Percentiles rank a stretch among this genome's conserved stretches.
Conservation (phyloP, 2,888 invertebrate genomes). For the Gryllus longicercus region DNA sequence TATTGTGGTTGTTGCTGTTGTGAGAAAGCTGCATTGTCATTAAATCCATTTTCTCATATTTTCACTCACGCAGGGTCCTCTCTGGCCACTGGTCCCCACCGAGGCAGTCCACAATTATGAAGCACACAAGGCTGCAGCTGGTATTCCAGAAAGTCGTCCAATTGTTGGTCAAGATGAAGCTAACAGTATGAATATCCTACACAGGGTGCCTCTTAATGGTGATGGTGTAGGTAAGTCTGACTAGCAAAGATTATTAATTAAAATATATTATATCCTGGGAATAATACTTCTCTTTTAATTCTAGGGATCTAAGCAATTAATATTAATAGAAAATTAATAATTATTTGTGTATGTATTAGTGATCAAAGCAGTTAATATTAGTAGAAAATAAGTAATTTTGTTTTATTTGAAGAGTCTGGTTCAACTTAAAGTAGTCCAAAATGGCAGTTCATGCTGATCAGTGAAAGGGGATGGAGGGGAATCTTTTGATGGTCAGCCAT, state of each 20-base stretch:
- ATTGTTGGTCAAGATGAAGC: slow-evolving; percentile 50
- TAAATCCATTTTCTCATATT: not conserved
- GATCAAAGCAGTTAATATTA: too few species aligned
- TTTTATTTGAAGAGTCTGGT: too few species aligned
- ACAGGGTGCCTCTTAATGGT: slow-evolving; percentile 26
- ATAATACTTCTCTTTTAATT: too few species aligned
- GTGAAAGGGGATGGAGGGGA: too few species aligned
- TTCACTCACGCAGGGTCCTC: slow-evolving; percentile 45
- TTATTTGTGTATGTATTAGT: too few species aligned
- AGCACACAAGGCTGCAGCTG: not conserved
- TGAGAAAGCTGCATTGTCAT: too few species aligned
- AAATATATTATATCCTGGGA: not conserved
- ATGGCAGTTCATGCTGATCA: too few species aligned
- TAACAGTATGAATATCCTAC: slow-evolving; percentile 45
- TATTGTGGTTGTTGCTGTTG: not conserved
- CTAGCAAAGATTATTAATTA: not conserved
- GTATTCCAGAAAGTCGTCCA: slow-evolving; percentile 28
- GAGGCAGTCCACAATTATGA: slow-evolving; percentile 37
- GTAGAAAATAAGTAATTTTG: too few species aligned
- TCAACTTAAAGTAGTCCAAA: too few species aligned
- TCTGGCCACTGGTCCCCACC: slow-evolving; percentile 60
- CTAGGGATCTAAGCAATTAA: too few species aligned
- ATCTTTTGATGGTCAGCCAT: too few species aligned
- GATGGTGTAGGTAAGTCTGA: slow-evolving; percentile 29
- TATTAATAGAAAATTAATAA: too few species aligned